These are phyloP conservation scores for Austrofundulus limnaeus DNA, from an alignment of 2,113 vertebrate genomes.

Conservation along the genomic window DNA sequence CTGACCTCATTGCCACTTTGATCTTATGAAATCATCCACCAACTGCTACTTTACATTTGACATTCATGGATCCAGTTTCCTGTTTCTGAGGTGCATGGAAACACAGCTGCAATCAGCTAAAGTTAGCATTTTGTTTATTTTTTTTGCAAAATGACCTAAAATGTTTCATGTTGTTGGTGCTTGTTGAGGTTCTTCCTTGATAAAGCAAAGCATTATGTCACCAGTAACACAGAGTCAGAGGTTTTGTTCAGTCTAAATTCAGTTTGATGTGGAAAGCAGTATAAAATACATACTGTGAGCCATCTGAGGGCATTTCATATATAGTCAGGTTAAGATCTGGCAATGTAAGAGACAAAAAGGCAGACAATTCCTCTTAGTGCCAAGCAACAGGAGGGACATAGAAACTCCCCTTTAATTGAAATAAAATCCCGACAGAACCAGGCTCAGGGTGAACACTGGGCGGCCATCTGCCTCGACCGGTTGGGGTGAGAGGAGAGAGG, in stretches of 20 bases:
- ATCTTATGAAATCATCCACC: no score
- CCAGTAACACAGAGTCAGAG: neutral
- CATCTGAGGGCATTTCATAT: neutral
- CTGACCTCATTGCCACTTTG: no score
- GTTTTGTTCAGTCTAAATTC: neutral
- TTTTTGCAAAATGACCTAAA: no score
- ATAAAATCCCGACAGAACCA: conserved; percentile 6
- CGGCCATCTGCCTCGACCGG: conserved; percentile 13
- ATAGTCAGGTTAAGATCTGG: neutral
- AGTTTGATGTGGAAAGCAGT: neutral
- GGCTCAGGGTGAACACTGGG: conserved; percentile 11
- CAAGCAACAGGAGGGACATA: neutral
- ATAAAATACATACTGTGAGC: neutral
- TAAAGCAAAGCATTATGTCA: neutral
- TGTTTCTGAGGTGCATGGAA: no score
- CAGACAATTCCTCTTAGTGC: neutral
- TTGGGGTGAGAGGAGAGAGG: conserved; percentile 15
- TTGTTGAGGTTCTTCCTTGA: neutral
- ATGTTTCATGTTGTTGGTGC: no score
- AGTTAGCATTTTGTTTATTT: no score
- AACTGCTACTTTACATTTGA: no score
- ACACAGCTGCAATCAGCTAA: no score
- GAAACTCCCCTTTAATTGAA: conserved; percentile 6
- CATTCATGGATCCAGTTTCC: no score
- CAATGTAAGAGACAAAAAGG: conserved; percentile 1